Evolutionary conservation across 1,140 invertebrate species (phyloP), one percentile per base, ranked within the genome.

Genomic region (Bombus waltoni): DNA sequence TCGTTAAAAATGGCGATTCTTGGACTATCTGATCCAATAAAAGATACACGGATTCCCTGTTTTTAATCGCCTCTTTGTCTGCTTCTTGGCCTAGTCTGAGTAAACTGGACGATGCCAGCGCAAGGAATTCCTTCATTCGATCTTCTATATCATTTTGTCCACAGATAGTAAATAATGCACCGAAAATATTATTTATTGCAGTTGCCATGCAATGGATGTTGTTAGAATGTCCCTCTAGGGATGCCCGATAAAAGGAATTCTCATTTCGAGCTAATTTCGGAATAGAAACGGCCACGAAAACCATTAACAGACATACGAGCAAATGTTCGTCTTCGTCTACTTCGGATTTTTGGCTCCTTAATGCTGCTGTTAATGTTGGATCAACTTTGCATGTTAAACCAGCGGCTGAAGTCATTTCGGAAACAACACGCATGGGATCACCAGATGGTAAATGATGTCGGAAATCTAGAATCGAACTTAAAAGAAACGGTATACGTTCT

Each of bases 131-230:
- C 93, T 99, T 99, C 97, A 99, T 98, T 85, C 99, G 96, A 92
- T 99, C 98, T 93, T 99, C 98, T 89, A 99, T 99, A 94, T 99
- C 99, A 40, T 98, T 98, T 92, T 98, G 97, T 6, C 98, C 98
- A 94, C 98, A 98, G 81, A 99, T 98, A 1, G 98, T 99, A 92
- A 99, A 99, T 38, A 99, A 94, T 2, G 99, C 99, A 38, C 98
- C 98, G 93, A 99, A 99, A 83, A 99, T 98, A 91, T 98, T 98
- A 94, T 99, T 99, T 66, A 99, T 98, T 1, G 99, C 99, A 47
- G 98, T 96, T 3, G 98, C 98, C 95, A 99, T 97, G 92, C 99
- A 99, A 94, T 99, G 99, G 87, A 98, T 99, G 94, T 99, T 99
- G 95, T 99, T 99, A 1, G 98, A 97, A 94, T 99, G 99, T 0